Conservation (phyloP, 2,113 vertebrate species). For the Dicaeum eximium region DNA sequence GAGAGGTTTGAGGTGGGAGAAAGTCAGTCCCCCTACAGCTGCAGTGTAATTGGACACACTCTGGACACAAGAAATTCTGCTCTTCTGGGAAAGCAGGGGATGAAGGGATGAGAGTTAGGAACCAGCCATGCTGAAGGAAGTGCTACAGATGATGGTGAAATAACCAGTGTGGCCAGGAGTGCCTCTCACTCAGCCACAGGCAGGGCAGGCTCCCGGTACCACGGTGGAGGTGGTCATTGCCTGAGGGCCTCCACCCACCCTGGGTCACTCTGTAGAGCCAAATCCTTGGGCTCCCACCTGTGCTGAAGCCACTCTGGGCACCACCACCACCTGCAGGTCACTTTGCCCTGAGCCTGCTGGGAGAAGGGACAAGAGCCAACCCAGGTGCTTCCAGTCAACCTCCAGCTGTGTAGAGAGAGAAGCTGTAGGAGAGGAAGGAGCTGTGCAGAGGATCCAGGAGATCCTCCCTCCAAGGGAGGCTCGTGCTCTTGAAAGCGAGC, state of each 20-base stretch:
- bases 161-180: neutral
- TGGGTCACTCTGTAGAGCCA: neutral
- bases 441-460: neutral
- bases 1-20: neutral
- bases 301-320: neutral
- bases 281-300: neutral
- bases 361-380: neutral
- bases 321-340: neutral
- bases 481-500: neutral
- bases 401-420: neutral
- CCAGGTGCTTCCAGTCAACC: neutral
- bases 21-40: neutral
- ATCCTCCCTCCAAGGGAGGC: neutral
- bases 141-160: neutral
- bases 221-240: rapidly evolving
- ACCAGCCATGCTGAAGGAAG: neutral
- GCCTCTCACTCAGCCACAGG: neutral
- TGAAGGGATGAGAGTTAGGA: neutral
- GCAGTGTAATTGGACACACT: neutral
- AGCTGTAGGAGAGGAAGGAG: neutral
- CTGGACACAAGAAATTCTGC: neutral
- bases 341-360: neutral
- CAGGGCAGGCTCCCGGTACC: rapidly evolving
- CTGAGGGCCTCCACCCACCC: neutral
- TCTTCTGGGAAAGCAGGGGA: neutral